These are phyloP conservation scores for Apodemus sylvaticus DNA, from an alignment of 2,113 vertebrate genomes.

Conservation along the genomic window DNA sequence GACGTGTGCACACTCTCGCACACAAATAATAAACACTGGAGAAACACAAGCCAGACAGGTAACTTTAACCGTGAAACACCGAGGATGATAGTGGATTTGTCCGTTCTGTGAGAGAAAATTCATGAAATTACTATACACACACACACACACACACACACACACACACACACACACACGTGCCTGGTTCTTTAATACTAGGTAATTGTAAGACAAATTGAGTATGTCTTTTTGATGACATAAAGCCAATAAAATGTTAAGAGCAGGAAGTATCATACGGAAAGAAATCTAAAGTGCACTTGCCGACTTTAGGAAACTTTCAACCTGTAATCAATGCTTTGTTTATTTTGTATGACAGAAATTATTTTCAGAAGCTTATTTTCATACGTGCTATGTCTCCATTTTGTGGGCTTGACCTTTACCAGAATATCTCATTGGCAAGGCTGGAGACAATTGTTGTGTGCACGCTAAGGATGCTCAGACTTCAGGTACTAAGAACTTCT, in stretches of 20 bases:
- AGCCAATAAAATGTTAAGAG: not conserved
- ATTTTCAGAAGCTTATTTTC: conserved; percentile 73
- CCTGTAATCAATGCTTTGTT: conserved; percentile 55
- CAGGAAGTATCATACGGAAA: not conserved
- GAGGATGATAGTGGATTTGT: not conserved
- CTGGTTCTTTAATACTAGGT: not conserved
- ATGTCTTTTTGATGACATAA: conserved; percentile 24
- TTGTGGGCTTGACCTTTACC: conserved; percentile 69
- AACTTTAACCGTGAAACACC: not conserved
- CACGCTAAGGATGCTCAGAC: not conserved
- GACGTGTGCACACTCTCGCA: not conserved
- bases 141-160: too few relatives aligned
- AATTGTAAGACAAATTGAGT: not conserved
- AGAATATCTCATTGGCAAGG: conserved; percentile 56
- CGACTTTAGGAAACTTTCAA: conserved; percentile 55
- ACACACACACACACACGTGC: too few relatives aligned
- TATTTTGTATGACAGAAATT: conserved; percentile 69
- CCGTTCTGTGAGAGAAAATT: conserved; percentile 1
- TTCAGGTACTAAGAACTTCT: not conserved
- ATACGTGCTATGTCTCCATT: conserved; percentile 61
- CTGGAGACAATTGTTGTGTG: conserved; percentile 44
- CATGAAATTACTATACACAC: not conserved
- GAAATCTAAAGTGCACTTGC: not conserved
- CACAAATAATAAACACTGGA: not conserved
- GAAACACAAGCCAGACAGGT: not conserved